Evolutionary conservation across 2,888 invertebrate species (phyloP).

Genomic region (Liopterus haemorrhoidalis): DNA sequence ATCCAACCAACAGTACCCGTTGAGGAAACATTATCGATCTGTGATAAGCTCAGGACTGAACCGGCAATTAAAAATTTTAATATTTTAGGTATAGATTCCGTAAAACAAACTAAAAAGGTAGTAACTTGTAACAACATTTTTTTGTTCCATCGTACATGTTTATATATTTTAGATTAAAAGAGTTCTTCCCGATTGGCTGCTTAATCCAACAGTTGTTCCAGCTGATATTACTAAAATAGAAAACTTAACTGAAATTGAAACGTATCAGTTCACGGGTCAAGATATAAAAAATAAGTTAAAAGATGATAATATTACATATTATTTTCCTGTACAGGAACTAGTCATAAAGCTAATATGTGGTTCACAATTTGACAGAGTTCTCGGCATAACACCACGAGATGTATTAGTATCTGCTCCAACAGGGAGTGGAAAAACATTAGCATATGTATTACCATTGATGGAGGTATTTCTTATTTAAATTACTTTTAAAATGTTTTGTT

Average conservation of each 20-base stretch:
- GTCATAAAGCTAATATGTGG: slow-evolving; percentile 70
- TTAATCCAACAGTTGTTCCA: slow-evolving; percentile 72
- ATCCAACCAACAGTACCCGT: slow-evolving; percentile 45
- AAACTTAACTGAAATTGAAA: slow-evolving; percentile 53
- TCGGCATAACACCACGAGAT: slow-evolving; percentile 79
- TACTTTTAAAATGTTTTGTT: slow-evolving; percentile 8
- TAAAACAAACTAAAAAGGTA: too few species aligned
- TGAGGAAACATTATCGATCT: slow-evolving; percentile 9
- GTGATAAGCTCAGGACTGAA: too few species aligned
- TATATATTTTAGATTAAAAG: slow-evolving; percentile 59
- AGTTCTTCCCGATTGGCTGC: slow-evolving; percentile 82
- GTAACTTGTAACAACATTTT: too few species aligned
- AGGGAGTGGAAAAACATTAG: slow-evolving; percentile 94
- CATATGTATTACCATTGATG: slow-evolving; percentile 93
- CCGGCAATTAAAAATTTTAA: too few species aligned
- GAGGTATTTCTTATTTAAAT: too few species aligned
- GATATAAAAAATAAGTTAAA: slow-evolving; percentile 58
- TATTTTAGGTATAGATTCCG: too few species aligned
- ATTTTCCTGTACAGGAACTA: slow-evolving; percentile 83
- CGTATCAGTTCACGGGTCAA: too few species aligned
- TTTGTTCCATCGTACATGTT: slow-evolving; percentile 9
- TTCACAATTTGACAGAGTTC: too few species aligned
- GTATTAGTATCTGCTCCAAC: slow-evolving; percentile 96
- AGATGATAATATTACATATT: slow-evolving; percentile 63
- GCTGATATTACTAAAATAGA: slow-evolving; percentile 58